Percentiles rank a stretch among this genome's conserved stretches.
phyloP scores from a whole-genome alignment of 2,113 vertebrate species.

The Anguilla japonica region DNA sequence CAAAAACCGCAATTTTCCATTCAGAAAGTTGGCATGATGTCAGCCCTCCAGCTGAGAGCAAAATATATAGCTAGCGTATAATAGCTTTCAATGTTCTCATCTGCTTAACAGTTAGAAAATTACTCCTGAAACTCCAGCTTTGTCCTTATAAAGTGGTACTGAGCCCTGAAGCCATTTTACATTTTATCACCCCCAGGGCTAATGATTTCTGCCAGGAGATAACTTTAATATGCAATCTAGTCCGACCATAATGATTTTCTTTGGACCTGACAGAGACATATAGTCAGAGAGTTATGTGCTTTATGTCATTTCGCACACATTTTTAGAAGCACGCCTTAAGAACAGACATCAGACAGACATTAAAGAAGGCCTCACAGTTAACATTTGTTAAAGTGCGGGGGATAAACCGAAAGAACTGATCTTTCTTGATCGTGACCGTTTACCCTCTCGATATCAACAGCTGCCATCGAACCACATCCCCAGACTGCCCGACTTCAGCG shows the following conservation, averaged over 20 bases:
- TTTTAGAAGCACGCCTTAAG: not conserved
- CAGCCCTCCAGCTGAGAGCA: too few relatives aligned
- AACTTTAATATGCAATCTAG: not conserved
- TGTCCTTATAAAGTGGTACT: not conserved
- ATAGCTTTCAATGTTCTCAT: not conserved
- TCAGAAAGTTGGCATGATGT: not conserved
- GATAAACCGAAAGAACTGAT: not conserved
- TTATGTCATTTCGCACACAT: not conserved
- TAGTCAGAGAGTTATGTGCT: not conserved
- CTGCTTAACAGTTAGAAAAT: not conserved
- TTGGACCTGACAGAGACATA: not conserved
- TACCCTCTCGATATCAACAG: constrained; percentile 8
- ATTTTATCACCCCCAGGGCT: not conserved
- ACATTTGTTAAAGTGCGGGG: not conserved
- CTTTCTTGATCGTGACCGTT: constrained; percentile 2
- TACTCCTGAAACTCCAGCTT: not conserved
- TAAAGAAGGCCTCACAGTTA: not conserved
- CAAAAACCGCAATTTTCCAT: not conserved
- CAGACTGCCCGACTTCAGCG: not conserved
- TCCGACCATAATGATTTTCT: not conserved
- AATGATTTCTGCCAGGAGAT: not conserved
- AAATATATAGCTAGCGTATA: too few relatives aligned
- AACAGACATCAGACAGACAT: not conserved
- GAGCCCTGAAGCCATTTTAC: too few relatives aligned
- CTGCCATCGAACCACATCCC: not conserved